Percentiles rank a stretch among this genome's conserved stretches.
Conservation (phyloP, 2,113 vertebrate genomes). For the Sus scrofa region T2T-Sscrofa CM000827.6:34999001-34999500, state of each 20-base stretch:
- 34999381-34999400: not conserved
- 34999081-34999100: not conserved
- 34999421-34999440: not conserved
- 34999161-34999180: not conserved
- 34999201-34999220: not conserved
- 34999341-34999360: not conserved
- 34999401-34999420: not conserved
- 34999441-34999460: not conserved
- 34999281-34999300: not conserved
- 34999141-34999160: not conserved
- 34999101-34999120: not conserved
- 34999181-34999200: not conserved
- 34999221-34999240: too few relatives aligned
- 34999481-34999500: not conserved
- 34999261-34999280: not conserved
- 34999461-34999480: not conserved
- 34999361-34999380: not conserved
- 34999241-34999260: not conserved
- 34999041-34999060: not conserved
- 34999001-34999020: not conserved
- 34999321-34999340: fast-evolving
- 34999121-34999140: not conserved
- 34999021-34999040: not conserved
- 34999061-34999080: not conserved
- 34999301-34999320: not conserved